phyloP scores from a whole-genome alignment of 2,113 vertebrate genomes.

The Cebidichthys violaceus region DNA sequence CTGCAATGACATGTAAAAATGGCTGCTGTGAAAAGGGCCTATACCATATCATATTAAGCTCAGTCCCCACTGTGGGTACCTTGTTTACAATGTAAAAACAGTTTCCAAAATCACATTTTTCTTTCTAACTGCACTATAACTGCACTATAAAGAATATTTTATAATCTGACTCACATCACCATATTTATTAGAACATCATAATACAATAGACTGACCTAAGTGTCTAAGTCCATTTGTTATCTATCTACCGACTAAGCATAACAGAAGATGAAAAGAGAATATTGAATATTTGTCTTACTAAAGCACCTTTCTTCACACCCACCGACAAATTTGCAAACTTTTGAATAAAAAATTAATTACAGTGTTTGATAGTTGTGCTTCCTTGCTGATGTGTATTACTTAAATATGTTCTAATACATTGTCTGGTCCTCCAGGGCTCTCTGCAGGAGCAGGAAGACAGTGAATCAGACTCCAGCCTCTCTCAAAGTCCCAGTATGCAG shows the following conservation, averaged over 20 bases:
- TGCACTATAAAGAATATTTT: neutral
- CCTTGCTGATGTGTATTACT: neutral
- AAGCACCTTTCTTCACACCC: neutral
- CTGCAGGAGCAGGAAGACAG: constrained; percentile 91
- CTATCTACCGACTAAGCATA: too few relatives aligned
- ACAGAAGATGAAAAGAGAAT: neutral
- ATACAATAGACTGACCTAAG: neutral
- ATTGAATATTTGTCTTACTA: neutral
- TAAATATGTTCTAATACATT: neutral
- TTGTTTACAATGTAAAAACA: neutral
- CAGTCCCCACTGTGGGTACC: neutral
- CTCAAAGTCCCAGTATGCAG: constrained; percentile 91
- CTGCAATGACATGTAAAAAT: neutral
- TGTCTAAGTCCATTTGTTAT: neutral
- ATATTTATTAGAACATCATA: neutral
- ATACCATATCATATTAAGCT: neutral
- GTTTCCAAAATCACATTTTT: neutral
- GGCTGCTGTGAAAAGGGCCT: neutral
- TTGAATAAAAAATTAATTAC: neutral
- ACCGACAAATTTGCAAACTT: neutral
- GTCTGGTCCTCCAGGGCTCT: constrained; percentile 78
- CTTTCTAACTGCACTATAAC: neutral
- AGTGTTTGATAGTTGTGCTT: neutral
- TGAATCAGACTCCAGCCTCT: constrained; percentile 83
- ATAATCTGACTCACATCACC: neutral